These are phyloP conservation scores for Spilosoma lubricipeda DNA, from an alignment of 2,888 invertebrate genomes.

Conservation along the genomic window DNA sequence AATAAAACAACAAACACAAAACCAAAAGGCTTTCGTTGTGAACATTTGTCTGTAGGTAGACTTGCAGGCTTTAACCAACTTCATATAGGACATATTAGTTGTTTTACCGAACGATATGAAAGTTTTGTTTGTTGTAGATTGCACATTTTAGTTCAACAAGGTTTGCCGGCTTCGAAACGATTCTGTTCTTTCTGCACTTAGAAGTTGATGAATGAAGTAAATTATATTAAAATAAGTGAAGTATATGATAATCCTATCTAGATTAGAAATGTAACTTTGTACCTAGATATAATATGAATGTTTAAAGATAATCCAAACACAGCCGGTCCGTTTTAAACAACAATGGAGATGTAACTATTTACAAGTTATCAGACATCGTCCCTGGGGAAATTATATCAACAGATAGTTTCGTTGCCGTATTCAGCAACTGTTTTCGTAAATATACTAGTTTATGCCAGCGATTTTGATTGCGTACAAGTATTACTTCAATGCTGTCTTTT, in stretches of 20 bases:
- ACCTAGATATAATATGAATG: not conserved
- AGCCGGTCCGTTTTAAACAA: slow-evolving; percentile 3
- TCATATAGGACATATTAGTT: not conserved
- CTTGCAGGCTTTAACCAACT: not conserved
- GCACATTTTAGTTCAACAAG: too few species aligned
- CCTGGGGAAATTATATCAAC: slow-evolving; percentile 16
- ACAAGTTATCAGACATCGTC: slow-evolving; percentile 8
- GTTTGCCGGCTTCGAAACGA: too few species aligned
- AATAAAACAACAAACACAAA: not conserved
- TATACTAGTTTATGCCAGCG: not conserved
- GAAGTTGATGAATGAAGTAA: too few species aligned
- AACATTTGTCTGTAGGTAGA: not conserved
- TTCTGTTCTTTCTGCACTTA: too few species aligned
- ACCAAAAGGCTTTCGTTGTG: not conserved
- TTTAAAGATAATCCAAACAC: not conserved
- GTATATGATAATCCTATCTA: too few species aligned
- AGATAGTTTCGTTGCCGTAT: slow-evolving; percentile 3
- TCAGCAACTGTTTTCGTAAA: slow-evolving; percentile 4
- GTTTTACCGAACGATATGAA: too few species aligned
- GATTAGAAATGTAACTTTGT: not conserved
- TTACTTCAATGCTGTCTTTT: too few species aligned
- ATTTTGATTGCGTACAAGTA: not conserved
- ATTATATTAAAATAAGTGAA: too few species aligned
- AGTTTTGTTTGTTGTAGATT: not conserved
- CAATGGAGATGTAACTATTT: slow-evolving; percentile 7